phyloP scores from a whole-genome alignment of 1,140 invertebrate genomes.

The Euura saliciscinereae region DNA sequence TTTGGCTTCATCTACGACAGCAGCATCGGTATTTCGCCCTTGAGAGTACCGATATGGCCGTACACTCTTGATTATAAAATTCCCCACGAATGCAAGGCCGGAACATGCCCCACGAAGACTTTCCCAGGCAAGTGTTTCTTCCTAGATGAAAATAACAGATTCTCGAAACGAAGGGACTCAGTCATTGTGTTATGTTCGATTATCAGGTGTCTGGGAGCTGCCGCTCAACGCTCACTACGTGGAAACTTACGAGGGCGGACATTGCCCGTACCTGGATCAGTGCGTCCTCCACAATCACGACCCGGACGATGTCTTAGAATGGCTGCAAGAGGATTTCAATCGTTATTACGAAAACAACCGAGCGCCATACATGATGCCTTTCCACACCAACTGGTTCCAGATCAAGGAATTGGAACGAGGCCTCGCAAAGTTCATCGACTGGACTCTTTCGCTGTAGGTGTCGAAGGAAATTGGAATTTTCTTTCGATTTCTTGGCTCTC shows the following conservation, averaged over 20 bases:
- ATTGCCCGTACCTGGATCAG: conserved; percentile 92
- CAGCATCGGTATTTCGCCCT: conserved; percentile 84
- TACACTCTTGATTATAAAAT: conserved; percentile 93
- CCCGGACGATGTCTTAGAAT: conserved; percentile 84
- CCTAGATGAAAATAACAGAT: not conserved
- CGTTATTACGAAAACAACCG: conserved; percentile 85
- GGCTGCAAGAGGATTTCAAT: conserved; percentile 90
- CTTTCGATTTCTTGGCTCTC: conserved; percentile 9
- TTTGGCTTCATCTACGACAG: conserved; percentile 93
- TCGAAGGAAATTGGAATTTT: conserved; percentile 15
- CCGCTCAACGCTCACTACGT: conserved; percentile 91
- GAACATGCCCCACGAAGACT: conserved; percentile 87
- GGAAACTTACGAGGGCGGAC: conserved; percentile 86
- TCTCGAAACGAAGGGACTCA: conserved; percentile 17
- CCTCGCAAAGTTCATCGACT: conserved; percentile 86
- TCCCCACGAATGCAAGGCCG: conserved; percentile 89
- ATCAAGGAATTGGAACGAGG: conserved; percentile 85
- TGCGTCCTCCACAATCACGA: conserved; percentile 91
- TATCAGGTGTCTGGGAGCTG: conserved; percentile 88
- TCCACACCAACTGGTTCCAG: conserved; percentile 95
- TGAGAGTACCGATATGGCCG: conserved; percentile 87
- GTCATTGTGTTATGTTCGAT: not conserved
- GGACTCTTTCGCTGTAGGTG: conserved; percentile 77
- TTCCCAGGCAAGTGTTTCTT: conserved; percentile 73
- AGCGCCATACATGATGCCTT: conserved; percentile 92